A percentile compares a stretch with the other conserved stretches of the same genome.
These are phyloP conservation scores for Apotomis turbidana DNA, from an alignment of 2,888 invertebrate genomes.

Conservation along the genomic window DNA sequence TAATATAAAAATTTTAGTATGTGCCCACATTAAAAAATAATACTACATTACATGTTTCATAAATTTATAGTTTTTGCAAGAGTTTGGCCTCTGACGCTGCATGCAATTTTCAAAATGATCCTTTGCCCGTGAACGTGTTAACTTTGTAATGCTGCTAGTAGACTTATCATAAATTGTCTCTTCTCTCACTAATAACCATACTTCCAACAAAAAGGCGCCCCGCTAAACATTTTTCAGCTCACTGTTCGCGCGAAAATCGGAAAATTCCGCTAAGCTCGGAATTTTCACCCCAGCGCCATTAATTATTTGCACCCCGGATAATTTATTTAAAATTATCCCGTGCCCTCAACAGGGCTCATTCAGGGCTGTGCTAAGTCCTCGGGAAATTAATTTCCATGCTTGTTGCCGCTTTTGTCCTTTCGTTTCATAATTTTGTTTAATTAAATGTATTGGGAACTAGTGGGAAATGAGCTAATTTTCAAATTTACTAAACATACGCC, in stretches of 20 bases:
- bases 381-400: slow-evolving; percentile 46
- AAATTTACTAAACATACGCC: too few relatives aligned
- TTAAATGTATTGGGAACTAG: slow-evolving; percentile 28
- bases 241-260: slow-evolving; percentile 35
- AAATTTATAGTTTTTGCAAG: too few relatives aligned
- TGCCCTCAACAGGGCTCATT: slow-evolving; percentile 44
- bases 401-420: slow-evolving; percentile 40
- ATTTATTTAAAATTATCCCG: slow-evolving; percentile 48
- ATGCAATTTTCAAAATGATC: too few relatives aligned
- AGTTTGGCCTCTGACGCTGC: too few relatives aligned
- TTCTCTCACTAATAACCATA: not conserved
- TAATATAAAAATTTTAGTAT: too few relatives aligned
- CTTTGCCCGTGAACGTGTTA: too few relatives aligned
- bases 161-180: slow-evolving; percentile 12
- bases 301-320: slow-evolving; percentile 47
- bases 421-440: slow-evolving; percentile 37
- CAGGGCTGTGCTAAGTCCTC: slow-evolving; percentile 42
- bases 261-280: slow-evolving; percentile 40
- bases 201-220: not conserved
- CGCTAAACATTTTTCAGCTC: slow-evolving; percentile 8
- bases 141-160: not conserved
- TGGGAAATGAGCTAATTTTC: too few relatives aligned
- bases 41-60: too few relatives aligned
- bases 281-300: slow-evolving; percentile 42
- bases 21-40: too few relatives aligned